Evolutionary conservation across 2,797 vertebrate species (phyloP).

Genomic region (Falco peregrinus): DNA sequence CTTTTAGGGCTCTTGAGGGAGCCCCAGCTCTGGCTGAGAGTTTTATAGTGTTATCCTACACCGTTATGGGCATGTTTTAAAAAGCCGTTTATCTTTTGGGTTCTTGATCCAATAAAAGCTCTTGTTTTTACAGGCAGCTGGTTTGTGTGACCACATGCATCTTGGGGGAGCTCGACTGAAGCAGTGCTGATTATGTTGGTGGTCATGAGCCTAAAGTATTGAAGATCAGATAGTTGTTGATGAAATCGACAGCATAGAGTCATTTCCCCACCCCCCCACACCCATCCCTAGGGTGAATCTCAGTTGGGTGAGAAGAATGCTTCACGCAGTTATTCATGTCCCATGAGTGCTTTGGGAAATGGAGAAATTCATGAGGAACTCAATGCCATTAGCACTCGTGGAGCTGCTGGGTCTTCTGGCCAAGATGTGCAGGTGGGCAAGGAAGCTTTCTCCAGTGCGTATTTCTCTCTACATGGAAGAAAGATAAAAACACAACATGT

Average conservation of each 20-base stretch:
- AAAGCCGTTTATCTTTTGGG: neutral
- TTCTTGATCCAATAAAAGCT: neutral
- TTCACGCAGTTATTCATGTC: neutral
- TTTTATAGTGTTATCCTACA: neutral
- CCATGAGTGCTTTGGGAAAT: neutral
- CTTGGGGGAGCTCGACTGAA: neutral
- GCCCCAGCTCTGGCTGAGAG: neutral
- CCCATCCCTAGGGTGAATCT: neutral
- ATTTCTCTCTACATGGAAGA: rapidly evolving
- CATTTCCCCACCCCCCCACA: no score
- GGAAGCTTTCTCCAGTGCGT: neutral
- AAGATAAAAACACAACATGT: neutral
- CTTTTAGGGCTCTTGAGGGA: neutral
- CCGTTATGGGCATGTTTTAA: neutral
- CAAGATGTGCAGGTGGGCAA: neutral
- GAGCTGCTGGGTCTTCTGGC: neutral
- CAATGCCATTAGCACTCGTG: rapidly evolving
- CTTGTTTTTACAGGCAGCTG: neutral
- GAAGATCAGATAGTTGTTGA: neutral
- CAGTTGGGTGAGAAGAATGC: neutral
- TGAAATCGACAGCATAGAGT: neutral
- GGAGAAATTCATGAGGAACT: neutral
- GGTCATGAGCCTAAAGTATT: neutral
- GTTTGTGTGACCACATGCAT: rapidly evolving
- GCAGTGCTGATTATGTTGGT: neutral